These are phyloP conservation scores for Drosophila tripunctata DNA, from an alignment of 2,888 invertebrate species.

Conservation along the genomic window DNA sequence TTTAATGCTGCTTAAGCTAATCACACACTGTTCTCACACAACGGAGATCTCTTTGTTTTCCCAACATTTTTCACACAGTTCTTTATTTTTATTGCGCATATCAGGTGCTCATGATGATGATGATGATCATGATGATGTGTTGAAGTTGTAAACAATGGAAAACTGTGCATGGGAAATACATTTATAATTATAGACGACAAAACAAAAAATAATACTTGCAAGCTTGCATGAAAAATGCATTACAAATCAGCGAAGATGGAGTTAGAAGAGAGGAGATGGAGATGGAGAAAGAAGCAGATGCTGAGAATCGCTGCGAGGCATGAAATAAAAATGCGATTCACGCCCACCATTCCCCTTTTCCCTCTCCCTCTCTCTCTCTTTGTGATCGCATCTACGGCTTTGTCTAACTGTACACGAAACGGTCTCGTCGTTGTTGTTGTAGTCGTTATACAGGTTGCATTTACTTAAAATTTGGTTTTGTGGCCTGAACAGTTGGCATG, in stretches of 20 bases:
- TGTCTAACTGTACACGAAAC: conserved; percentile 35
- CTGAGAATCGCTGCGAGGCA: conserved; percentile 45
- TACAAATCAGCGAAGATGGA: conserved; percentile 42
- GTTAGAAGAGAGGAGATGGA: not conserved
- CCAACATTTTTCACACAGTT: conserved; percentile 53
- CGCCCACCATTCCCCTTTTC: not conserved
- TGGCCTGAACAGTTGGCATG: conserved; percentile 19
- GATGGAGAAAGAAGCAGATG: not conserved
- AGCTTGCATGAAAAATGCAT: conserved; percentile 53
- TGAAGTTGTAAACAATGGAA: conserved; percentile 54
- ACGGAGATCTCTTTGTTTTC: conserved; percentile 15
- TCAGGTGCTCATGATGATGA: conserved; percentile 44
- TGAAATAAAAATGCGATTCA: conserved; percentile 26
- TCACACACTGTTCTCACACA: conserved; percentile 42
- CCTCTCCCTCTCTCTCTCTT: not conserved
- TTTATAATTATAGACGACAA: conserved; percentile 36
- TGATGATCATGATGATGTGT: conserved; percentile 10
- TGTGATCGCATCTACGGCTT: conserved; percentile 8
- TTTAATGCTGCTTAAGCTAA: conserved; percentile 34
- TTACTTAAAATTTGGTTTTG: conserved; percentile 32
- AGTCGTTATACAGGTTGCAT: conserved; percentile 31
- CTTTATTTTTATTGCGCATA: conserved; percentile 42
- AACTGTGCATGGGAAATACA: conserved; percentile 61
- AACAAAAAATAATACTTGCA: conserved; percentile 4
- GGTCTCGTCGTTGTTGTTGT: conserved; percentile 1